A percentile compares a stretch with the other conserved stretches of the same genome.
These are phyloP conservation scores for Eumerus sabulonum DNA, from an alignment of 2,888 invertebrate species.

Conservation along the genomic window DNA sequence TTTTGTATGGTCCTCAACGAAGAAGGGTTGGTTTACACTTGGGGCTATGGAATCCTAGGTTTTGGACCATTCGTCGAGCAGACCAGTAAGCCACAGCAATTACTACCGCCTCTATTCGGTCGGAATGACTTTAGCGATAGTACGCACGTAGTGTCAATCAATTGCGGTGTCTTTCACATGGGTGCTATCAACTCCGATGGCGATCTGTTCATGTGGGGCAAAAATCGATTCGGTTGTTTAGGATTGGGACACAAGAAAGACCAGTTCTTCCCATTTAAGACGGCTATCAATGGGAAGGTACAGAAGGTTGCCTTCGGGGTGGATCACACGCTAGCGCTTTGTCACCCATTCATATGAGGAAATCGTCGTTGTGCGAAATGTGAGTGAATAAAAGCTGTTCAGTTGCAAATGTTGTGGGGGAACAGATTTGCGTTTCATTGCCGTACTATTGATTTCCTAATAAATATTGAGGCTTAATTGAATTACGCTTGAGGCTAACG, in stretches of 20 bases:
- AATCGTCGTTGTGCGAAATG: conserved; percentile 1
- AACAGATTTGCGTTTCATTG: conserved; percentile 13
- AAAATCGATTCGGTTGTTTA: conserved; percentile 90
- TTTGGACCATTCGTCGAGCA: conserved; percentile 89
- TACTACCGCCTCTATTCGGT: conserved; percentile 92
- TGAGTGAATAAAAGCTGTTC: neutral
- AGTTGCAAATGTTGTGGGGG: no score
- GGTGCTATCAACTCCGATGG: conserved; percentile 91
- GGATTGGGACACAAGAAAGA: conserved; percentile 90
- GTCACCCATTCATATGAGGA: conserved; percentile 85
- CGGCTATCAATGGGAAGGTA: conserved; percentile 88
- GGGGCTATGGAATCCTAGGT: conserved; percentile 97
- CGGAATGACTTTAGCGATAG: conserved; percentile 89
- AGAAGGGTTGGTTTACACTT: conserved; percentile 90
- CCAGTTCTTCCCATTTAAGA: conserved; percentile 93
- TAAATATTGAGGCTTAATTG: conserved; percentile 1
- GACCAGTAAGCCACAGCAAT: conserved; percentile 83
- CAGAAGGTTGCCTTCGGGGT: conserved; percentile 88
- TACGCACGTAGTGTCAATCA: conserved; percentile 83
- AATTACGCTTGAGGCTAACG: conserved; percentile 9
- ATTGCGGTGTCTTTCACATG: conserved; percentile 87
- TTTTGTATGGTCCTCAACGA: conserved; percentile 92
- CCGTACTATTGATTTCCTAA: conserved; percentile 9
- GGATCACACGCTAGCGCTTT: conserved; percentile 90
- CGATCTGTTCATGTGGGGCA: conserved; percentile 95